Evolutionary conservation across 2,888 invertebrate genomes (phyloP).

Genomic region (Lithodes maja): DNA sequence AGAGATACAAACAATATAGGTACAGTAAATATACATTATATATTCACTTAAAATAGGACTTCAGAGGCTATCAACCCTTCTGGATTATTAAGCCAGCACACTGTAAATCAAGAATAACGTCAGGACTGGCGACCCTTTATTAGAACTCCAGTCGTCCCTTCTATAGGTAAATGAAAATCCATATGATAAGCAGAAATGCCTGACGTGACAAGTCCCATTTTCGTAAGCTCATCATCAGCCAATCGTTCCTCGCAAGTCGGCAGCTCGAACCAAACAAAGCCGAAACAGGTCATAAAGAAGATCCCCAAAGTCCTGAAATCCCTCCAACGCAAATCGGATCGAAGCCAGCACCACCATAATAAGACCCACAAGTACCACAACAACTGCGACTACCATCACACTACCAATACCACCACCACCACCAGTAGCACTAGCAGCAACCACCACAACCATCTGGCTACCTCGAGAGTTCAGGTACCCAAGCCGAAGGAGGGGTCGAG

Average conservation of each 20-base stretch:
- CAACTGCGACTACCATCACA: background rate
- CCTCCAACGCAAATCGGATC: background rate
- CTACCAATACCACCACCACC: no score
- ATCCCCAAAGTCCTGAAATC: background rate
- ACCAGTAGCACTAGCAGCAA: background rate
- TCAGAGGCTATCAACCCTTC: no score
- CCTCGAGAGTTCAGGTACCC: background rate
- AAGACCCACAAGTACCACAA: background rate
- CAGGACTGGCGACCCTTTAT: no score
- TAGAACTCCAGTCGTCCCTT: no score
- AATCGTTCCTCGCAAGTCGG: background rate
- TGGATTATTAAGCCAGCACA: no score
- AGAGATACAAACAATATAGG: no score
- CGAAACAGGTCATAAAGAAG: background rate
- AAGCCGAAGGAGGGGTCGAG: background rate
- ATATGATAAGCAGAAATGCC: background rate
- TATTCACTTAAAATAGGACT: no score
- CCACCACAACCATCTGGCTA: background rate
- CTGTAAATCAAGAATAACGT: no score
- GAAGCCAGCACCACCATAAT: background rate
- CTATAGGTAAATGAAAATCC: no score
- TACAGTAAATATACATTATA: no score
- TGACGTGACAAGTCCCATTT: background rate
- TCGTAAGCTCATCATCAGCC: background rate
- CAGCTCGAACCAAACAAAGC: background rate